A percentile compares a stretch with the other conserved stretches of the same genome.
These are phyloP conservation scores for Ochropacha duplaris DNA, from an alignment of 2,888 invertebrate species.

Conservation along the genomic window DNA sequence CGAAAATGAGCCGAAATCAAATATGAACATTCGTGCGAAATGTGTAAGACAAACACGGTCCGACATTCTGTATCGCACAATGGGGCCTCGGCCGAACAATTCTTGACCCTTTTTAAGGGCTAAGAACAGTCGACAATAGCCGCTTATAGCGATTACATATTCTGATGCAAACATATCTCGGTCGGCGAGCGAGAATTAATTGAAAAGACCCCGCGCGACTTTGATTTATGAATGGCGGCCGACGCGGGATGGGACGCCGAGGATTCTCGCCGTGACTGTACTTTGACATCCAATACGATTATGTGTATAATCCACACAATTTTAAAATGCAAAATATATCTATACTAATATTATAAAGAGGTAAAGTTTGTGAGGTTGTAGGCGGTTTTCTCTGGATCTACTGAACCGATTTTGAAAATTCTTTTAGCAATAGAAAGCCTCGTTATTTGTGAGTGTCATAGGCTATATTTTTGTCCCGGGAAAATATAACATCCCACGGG, in stretches of 20 bases:
- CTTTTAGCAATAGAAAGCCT: no score
- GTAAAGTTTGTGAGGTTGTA: no score
- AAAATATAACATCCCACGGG: no score
- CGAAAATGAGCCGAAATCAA: constrained; percentile 65
- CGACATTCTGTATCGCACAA: constrained; percentile 56
- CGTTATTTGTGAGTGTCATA: no score
- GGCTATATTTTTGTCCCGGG: no score
- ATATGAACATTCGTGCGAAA: constrained; percentile 64
- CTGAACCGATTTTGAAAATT: no score
- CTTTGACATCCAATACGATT: constrained; percentile 21
- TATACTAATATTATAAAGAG: not conserved
- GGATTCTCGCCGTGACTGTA: constrained; percentile 22
- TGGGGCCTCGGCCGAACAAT: constrained; percentile 40
- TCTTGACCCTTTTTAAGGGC: constrained; percentile 53
- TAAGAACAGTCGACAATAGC: constrained; percentile 40
- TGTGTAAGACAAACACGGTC: constrained; percentile 67
- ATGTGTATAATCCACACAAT: no score
- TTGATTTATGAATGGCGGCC: constrained; percentile 38
- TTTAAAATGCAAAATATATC: not conserved
- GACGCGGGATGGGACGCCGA: constrained; percentile 21
- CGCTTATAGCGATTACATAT: constrained; percentile 43
- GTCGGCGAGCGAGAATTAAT: constrained; percentile 42
- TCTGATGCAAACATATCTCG: constrained; percentile 49
- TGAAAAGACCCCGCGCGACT: constrained; percentile 46
- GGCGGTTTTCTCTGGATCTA: no score